Evolutionary conservation across 1,140 invertebrate species (phyloP).

Genomic region (Chironomus tepperi): DNA sequence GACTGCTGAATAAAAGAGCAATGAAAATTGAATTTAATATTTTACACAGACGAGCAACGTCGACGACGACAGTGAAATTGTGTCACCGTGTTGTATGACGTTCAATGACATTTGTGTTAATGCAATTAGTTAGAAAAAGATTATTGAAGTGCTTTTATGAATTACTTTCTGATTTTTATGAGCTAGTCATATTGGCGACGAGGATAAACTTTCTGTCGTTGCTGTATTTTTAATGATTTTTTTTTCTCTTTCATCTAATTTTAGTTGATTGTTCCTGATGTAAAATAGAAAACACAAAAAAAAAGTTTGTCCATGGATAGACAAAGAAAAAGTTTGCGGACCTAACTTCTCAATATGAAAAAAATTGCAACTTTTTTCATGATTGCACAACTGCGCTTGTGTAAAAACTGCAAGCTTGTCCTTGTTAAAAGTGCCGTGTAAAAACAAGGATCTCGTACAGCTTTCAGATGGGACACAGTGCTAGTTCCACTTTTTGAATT

Average conservation of each 20-base stretch:
- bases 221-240: not conserved
- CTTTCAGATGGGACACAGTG: not conserved
- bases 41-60: too few relatives aligned
- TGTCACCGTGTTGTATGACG: too few relatives aligned
- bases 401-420: not conserved
- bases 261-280: not conserved
- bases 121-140: too few relatives aligned
- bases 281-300: not conserved
- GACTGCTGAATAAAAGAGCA: too few relatives aligned
- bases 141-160: too few relatives aligned
- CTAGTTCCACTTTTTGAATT: not conserved
- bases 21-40: too few relatives aligned
- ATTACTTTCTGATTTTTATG: too few relatives aligned
- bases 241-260: not conserved
- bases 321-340: not conserved
- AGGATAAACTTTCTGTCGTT: not conserved
- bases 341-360: not conserved
- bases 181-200: too few relatives aligned
- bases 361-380: not conserved
- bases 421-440: not conserved
- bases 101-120: too few relatives aligned
- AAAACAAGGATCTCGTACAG: too few relatives aligned
- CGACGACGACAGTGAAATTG: too few relatives aligned
- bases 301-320: not conserved
- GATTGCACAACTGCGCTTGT: constrained; percentile 5